phyloP scores from a whole-genome alignment of 1,140 invertebrate genomes.

The Maconellicoccus hirsutus region DNA sequence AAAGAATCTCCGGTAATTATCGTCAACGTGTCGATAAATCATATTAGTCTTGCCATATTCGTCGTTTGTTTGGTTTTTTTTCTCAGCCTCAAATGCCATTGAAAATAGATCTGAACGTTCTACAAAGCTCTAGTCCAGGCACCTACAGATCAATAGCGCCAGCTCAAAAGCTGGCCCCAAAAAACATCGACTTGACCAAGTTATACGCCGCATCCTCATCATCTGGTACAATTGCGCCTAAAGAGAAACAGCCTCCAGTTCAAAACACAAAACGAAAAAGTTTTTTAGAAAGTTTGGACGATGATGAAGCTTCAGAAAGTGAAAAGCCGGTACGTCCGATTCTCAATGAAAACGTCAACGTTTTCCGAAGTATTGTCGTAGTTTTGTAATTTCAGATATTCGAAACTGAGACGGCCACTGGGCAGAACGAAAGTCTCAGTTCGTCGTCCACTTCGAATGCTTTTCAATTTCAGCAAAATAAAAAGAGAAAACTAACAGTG shows the following conservation, averaged over 20 bases:
- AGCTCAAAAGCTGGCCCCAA: not conserved
- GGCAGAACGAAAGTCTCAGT: too few relatives aligned
- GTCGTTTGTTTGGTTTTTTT: too few relatives aligned
- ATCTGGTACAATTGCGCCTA: not conserved
- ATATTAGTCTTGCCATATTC: too few relatives aligned
- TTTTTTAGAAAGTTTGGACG: not conserved
- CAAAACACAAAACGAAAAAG: not conserved
- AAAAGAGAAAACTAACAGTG: not conserved
- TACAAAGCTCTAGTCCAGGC: not conserved
- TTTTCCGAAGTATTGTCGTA: too few relatives aligned
- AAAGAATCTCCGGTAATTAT: slow-evolving; percentile 11
- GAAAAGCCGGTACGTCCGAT: not conserved
- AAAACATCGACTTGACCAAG: not conserved
- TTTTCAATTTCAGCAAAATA: not conserved
- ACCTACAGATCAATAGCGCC: not conserved
- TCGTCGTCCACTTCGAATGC: too few relatives aligned
- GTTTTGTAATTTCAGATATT: too few relatives aligned
- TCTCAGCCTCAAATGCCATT: not conserved
- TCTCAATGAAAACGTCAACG: too few relatives aligned
- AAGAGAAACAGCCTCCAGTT: not conserved
- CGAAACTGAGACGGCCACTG: too few relatives aligned
- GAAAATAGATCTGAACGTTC: not conserved
- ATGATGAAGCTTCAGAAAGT: not conserved
- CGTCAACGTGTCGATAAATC: too few relatives aligned
- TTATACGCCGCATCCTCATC: not conserved